phyloP scores from a whole-genome alignment of 2,797 vertebrate genomes.

The Eutrigla gurnardus region DNA sequence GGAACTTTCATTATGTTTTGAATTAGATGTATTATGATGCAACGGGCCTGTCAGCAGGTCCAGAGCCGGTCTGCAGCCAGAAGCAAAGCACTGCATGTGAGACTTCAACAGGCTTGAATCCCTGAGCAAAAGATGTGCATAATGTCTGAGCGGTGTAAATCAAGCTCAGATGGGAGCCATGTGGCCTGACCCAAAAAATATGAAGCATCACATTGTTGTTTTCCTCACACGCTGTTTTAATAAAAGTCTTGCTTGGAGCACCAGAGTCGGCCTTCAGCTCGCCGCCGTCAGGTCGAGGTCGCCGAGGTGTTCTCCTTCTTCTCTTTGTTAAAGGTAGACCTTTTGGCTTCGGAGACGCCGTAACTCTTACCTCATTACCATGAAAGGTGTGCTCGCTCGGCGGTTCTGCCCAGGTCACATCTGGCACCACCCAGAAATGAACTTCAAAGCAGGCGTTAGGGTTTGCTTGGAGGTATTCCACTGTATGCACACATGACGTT shows the following conservation, averaged over 20 bases:
- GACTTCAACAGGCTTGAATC: slow-evolving; percentile 7
- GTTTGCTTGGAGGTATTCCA: slow-evolving; percentile 41
- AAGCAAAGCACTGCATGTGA: neutral
- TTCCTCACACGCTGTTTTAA: slow-evolving; percentile 58
- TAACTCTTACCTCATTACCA: slow-evolving; percentile 76
- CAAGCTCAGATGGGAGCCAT: slow-evolving; percentile 44
- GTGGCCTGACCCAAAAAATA: slow-evolving; percentile 21
- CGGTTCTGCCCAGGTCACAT: slow-evolving; percentile 76
- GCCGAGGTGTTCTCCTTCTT: slow-evolving; percentile 53
- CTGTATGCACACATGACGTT: slow-evolving; percentile 33
- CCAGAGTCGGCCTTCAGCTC: slow-evolving; percentile 39
- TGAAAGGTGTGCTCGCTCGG: slow-evolving; percentile 74
- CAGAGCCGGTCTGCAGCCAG: neutral
- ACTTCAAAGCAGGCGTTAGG: slow-evolving; percentile 74
- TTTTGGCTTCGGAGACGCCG: slow-evolving; percentile 55
- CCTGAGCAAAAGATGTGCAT: neutral
- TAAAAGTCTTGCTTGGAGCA: slow-evolving; percentile 39
- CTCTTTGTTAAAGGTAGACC: slow-evolving; percentile 63
- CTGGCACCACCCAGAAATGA: slow-evolving; percentile 74
- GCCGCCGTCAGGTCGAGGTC: slow-evolving; percentile 57
- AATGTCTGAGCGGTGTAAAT: slow-evolving; percentile 19
- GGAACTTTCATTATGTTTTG: neutral
- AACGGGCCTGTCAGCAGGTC: neutral
- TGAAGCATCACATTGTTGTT: slow-evolving; percentile 39
- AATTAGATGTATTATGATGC: neutral